phyloP scores from a whole-genome alignment of 2,797 vertebrate species.

The Eutrigla gurnardus region DNA sequence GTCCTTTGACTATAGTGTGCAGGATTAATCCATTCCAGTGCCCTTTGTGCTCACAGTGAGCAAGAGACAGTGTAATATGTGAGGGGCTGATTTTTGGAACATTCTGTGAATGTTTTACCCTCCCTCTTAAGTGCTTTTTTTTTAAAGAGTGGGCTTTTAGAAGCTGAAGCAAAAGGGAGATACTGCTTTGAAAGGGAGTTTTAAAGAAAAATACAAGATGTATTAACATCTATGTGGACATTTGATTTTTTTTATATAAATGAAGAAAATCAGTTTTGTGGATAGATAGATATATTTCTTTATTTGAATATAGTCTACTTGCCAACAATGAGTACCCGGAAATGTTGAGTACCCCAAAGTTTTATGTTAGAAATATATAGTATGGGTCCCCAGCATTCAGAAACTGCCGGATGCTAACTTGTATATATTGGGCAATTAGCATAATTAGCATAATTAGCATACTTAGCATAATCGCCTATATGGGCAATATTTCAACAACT shows the following conservation, averaged over 20 bases:
- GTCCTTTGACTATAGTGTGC: slow-evolving; percentile 81
- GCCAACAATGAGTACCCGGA: too few relatives aligned
- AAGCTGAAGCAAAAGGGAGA: slow-evolving; percentile 55
- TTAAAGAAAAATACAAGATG: slow-evolving; percentile 24
- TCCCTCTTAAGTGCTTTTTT: slow-evolving; percentile 64
- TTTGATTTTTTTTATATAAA: slow-evolving; percentile 44
- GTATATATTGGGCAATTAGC: too few relatives aligned
- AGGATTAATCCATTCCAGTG: slow-evolving; percentile 79
- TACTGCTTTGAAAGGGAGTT: slow-evolving; percentile 51
- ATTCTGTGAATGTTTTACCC: slow-evolving; percentile 58
- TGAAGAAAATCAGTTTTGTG: slow-evolving; percentile 8
- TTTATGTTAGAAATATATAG: too few relatives aligned
- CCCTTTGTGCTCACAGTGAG: slow-evolving; percentile 76
- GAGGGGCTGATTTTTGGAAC: slow-evolving; percentile 67
- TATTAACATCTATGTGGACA: slow-evolving; percentile 46
- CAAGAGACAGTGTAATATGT: slow-evolving; percentile 69
- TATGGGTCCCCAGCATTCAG: too few relatives aligned
- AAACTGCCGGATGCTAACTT: too few relatives aligned
- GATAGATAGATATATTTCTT: slow-evolving; percentile 30
- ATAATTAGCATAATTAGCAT: too few relatives aligned
- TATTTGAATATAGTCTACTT: too few relatives aligned
- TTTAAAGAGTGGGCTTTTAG: slow-evolving; percentile 60
- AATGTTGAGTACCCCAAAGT: too few relatives aligned
- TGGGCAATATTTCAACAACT: too few relatives aligned
- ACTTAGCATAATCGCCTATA: too few relatives aligned